Evolutionary conservation across 23 tunicate species (phyloP), one percentile per base, ranked within the genome.

Genomic region (Aplidium turbinatum): DNA sequence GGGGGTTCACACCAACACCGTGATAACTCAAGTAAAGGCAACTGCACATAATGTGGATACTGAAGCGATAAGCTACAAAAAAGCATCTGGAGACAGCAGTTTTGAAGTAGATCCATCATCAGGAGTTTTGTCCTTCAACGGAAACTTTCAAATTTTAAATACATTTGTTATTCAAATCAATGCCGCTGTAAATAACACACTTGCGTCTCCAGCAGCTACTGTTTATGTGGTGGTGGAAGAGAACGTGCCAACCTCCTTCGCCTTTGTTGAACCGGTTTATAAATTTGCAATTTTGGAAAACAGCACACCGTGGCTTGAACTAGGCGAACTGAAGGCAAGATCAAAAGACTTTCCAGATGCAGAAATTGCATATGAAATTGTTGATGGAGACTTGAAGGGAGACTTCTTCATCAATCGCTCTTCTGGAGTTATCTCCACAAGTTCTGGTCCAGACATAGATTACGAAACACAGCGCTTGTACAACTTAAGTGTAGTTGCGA

Each of bases 81-180:
- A 65, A 18, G 6, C 34, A 1, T 57, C 82, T 30, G 66, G 60
- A 25, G 31, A 46, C 24, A 29, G n/a, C 23, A 74, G 84, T 7
- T 70, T 85, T 51, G 48, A 60, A 25, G 33, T 85, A n/a, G 60
- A 83, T 24, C n/a, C 77, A n/a, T 23, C 22, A 3, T 65, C 66
- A n/a, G 89, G 89, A 4, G 60, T 23, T 2, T 16, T 65, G 50
- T 36, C 38, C 27, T 27, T 65, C 27, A 38, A 27, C 5, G 35
- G 70, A 30, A 31, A n/a, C 50, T 58, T 80, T 7, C 35, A 3
- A 7, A 25, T 70, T 7, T 16, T 21, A 19, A 28, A 9, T 28
- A 13, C 42, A 2, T 19, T 40, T 31, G 33, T 38, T 6, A 23
- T 80, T 60, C 29, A 24, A 56, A 32, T 73, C 11, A 40, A 34